Evolutionary conservation across 2,113 vertebrate genomes (phyloP), one percentile per base, ranked within the genome.

Genomic region (Panurus biarmicus): DNA sequence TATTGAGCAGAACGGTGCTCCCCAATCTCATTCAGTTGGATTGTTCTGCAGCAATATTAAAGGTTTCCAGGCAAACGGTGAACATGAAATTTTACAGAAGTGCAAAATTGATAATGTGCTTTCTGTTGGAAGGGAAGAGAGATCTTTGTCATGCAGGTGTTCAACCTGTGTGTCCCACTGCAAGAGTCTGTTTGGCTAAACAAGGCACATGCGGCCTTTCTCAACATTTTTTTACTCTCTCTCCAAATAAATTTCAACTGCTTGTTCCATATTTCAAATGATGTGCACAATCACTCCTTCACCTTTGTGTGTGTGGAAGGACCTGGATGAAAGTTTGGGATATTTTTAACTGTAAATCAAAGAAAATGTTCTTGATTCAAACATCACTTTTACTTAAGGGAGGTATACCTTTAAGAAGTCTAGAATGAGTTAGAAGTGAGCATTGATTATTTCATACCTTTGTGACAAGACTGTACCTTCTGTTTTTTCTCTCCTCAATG

Each of bases 291-390:
- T 76, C 3, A 6, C 16, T 73, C 62, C 79, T 78, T 78, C 71
- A 73, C 45, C 38, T 85, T 51, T 62, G 36, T 73, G 48, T 44
- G 22, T 51, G 15, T 29, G 11, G 2, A 21, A 24, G 53, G 22
- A 66, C 33, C 75, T 83, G 33, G 40, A 64, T 56, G 53, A 64
- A 77, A 76, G 40, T 71, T 73, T 73, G 54, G 62, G 66, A 38
- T 8, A 85, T 89, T 91, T 93, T 90, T 25, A 85, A 77, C 60
- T 50, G 38, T 83, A 94, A 94, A 92, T 64, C 44, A 93, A 69
- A 92, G 18, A 74, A 91, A 93, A 79, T 18, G 25, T 64, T 84
- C 51, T 64, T 80, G 33, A 85, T 73, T 80, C 77, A 84, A 80
- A 35, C 26, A 73, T 17, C 9, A 4, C 19, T 76, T 83, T 87